A percentile compares a stretch with the other conserved stretches of the same genome.
These are phyloP conservation scores for Enteromius unitaeniatus DNA, from an alignment of 2,797 vertebrate species.

Conservation along the genomic window DNA sequence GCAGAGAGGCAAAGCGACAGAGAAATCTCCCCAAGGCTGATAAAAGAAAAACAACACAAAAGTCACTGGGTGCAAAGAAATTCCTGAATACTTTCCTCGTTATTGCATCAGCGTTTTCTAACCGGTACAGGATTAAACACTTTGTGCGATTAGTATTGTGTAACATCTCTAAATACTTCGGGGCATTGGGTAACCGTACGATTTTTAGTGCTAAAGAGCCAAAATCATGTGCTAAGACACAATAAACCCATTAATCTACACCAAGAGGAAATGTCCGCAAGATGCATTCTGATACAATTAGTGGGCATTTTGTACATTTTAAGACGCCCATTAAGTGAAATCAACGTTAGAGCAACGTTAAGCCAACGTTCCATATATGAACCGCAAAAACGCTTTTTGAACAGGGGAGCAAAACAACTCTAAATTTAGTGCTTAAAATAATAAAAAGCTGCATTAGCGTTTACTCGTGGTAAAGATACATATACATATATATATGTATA, in stretches of 20 bases:
- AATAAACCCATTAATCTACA: slow-evolving; percentile 3
- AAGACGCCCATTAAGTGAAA: slow-evolving; percentile 7
- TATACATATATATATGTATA: too few species aligned
- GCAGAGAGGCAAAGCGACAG: slow-evolving; percentile 28
- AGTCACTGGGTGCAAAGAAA: slow-evolving; percentile 21
- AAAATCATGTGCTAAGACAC: slow-evolving; percentile 1
- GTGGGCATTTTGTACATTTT: slow-evolving; percentile 3
- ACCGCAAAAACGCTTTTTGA: not conserved
- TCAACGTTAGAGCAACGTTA: not conserved
- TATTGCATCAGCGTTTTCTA: slow-evolving; percentile 47
- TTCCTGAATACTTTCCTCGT: slow-evolving; percentile 53
- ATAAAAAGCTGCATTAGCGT: slow-evolving; percentile 33
- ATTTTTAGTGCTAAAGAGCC: not conserved
- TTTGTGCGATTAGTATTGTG: slow-evolving; percentile 6
- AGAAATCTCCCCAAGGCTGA: slow-evolving; percentile 44
- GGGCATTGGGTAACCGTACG: not conserved
- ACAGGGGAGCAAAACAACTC: slow-evolving; percentile 20
- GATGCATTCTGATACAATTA: not conserved
- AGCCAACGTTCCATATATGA: not conserved
- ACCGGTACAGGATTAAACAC: slow-evolving; percentile 22
- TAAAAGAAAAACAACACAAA: slow-evolving; percentile 28
- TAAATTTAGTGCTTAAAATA: slow-evolving; percentile 47
- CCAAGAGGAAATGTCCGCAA: not conserved
- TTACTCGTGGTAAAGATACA: slow-evolving; percentile 21
- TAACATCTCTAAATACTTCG: slow-evolving; percentile 27